These are phyloP conservation scores for Merodon equestris DNA, from an alignment of 2,888 invertebrate species.

Conservation along the genomic window DNA sequence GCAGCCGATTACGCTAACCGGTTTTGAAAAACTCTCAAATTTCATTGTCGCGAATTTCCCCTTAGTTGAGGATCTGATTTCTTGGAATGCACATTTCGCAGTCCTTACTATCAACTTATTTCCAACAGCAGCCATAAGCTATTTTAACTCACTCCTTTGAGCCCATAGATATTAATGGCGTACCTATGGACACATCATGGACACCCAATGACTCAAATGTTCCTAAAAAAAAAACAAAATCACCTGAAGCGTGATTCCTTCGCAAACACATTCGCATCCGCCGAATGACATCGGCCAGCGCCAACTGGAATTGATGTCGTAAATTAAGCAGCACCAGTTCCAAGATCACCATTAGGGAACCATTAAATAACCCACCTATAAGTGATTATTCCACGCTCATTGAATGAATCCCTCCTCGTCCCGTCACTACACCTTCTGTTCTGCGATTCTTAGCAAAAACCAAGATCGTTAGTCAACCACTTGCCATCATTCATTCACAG, in stretches of 20 bases:
- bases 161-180: no score
- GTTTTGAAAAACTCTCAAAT: no score
- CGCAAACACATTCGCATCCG: slow-evolving; percentile 4
- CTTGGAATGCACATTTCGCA: no score
- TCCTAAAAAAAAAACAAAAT: neutral
- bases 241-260: slow-evolving; percentile 10
- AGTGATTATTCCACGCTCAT: slow-evolving; percentile 55
- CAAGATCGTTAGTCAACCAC: slow-evolving; percentile 49
- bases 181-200: no score
- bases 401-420: slow-evolving; percentile 35
- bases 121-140: no score
- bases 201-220: no score
- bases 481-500: slow-evolving; percentile 65
- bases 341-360: slow-evolving; percentile 31
- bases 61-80: no score
- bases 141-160: no score
- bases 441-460: slow-evolving; percentile 1
- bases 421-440: neutral
- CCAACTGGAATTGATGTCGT: neutral
- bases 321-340: slow-evolving; percentile 4
- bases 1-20: no score
- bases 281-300: neutral
- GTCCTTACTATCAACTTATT: no score
- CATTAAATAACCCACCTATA: slow-evolving; percentile 46
- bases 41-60: no score